These are phyloP conservation scores for Tokudaia tokunoshimensis DNA, from an alignment of 2,797 vertebrate species.

Conservation along the genomic window DNA sequence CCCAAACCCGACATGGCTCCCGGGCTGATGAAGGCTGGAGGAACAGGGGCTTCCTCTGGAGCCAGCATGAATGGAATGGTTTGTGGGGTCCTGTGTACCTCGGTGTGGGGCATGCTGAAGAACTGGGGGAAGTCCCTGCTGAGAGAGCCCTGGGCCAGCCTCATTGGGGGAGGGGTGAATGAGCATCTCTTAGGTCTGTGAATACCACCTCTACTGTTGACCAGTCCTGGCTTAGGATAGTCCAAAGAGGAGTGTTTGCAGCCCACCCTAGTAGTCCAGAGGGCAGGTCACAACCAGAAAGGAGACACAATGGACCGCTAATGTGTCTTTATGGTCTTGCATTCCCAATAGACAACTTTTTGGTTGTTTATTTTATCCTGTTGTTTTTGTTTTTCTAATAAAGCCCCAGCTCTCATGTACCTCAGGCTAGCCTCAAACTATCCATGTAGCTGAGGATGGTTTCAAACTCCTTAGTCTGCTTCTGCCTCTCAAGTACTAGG, in stretches of 20 bases:
- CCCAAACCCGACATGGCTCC: accelerated
- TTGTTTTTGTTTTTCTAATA: neutral
- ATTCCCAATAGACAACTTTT: neutral
- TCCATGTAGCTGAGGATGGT: neutral
- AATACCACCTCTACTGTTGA: neutral
- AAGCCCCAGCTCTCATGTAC: neutral
- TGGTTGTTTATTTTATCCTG: neutral
- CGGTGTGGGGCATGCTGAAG: accelerated
- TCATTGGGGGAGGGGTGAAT: neutral
- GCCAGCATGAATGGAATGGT: neutral
- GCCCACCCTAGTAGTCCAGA: neutral
- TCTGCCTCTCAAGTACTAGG: neutral
- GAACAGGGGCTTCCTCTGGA: neutral
- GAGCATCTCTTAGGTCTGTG: accelerated
- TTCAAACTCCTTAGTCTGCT: neutral
- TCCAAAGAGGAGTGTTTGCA: neutral
- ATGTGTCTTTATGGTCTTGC: neutral
- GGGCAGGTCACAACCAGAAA: neutral
- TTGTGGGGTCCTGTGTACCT: neutral
- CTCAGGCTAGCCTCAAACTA: neutral
- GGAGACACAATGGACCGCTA: too few relatives aligned
- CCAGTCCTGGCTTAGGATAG: neutral
- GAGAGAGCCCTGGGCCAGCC: neutral
- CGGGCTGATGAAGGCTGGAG: neutral
- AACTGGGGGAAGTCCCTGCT: accelerated